These are phyloP conservation scores for Lanius ludovicianus DNA, from an alignment of 2,113 vertebrate genomes.

Conservation along the genomic window DNA sequence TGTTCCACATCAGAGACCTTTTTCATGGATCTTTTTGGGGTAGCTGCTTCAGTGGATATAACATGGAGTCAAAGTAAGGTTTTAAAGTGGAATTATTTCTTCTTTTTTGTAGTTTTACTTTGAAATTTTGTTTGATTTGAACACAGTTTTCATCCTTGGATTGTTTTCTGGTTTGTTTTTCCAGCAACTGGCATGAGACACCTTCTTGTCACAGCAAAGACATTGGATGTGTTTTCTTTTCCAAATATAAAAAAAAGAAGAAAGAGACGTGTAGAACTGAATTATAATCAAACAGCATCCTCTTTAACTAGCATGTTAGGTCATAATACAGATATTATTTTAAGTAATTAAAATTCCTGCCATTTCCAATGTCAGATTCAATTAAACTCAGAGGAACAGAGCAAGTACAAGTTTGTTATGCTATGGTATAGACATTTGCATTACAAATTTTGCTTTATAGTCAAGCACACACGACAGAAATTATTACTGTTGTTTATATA, in stretches of 20 bases:
- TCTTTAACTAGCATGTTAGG: not conserved
- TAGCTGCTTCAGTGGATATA: not conserved
- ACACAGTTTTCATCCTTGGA: not conserved
- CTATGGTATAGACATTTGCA: not conserved
- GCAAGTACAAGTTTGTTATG: slow-evolving; percentile 1
- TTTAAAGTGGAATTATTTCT: not conserved
- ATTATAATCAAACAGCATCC: slow-evolving; percentile 6
- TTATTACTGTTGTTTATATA: slow-evolving; percentile 24
- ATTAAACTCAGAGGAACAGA: slow-evolving; percentile 23
- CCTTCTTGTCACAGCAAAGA: not conserved
- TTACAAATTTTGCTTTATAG: slow-evolving; percentile 30
- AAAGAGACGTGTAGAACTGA: not conserved
- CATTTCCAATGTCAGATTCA: slow-evolving; percentile 27
- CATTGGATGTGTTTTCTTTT: not conserved
- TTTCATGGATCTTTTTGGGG: not conserved
- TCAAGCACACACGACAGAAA: not conserved
- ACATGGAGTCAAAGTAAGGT: not conserved
- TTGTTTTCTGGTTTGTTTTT: not conserved
- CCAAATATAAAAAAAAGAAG: not conserved
- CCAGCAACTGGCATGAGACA: not conserved
- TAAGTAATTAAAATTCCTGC: slow-evolving; percentile 44
- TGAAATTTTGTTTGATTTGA: not conserved
- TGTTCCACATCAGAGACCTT: slow-evolving; percentile 2
- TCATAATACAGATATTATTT: slow-evolving; percentile 29
- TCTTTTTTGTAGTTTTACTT: not conserved